Evolutionary conservation across 2,113 vertebrate species (phyloP).

Genomic region (Jaculus jaculus): DNA sequence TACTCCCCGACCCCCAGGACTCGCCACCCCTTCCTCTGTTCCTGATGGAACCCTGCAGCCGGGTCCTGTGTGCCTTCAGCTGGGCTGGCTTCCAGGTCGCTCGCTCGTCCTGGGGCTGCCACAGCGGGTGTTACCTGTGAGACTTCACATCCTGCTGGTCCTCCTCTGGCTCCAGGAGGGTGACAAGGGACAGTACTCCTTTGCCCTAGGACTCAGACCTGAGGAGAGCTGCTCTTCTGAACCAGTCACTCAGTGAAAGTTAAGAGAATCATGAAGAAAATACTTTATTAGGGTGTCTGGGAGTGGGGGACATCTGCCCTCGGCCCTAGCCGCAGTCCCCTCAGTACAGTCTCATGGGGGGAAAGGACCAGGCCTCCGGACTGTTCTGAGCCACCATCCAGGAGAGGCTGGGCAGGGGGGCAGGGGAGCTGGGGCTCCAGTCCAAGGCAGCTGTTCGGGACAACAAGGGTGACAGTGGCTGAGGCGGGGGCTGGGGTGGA

Average conservation of each 20-base stretch:
- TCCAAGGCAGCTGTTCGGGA: constrained; percentile 81
- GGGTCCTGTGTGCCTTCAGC: too few relatives aligned
- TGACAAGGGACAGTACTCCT: background rate
- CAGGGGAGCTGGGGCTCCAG: constrained; percentile 49
- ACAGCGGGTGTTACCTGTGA: background rate
- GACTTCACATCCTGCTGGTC: background rate
- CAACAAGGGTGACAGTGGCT: constrained; percentile 78
- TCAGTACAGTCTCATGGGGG: constrained; percentile 90
- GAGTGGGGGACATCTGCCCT: background rate
- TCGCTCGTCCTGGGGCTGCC: background rate
- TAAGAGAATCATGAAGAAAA: constrained; percentile 33
- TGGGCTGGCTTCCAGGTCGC: too few relatives aligned
- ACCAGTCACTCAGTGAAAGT: constrained; percentile 39
- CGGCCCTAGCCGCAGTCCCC: background rate
- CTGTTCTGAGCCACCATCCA: constrained; percentile 74
- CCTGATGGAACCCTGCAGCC: background rate
- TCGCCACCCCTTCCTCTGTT: background rate
- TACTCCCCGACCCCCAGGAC: background rate
- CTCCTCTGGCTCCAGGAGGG: background rate
- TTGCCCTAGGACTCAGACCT: constrained; percentile 3
- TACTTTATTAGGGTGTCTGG: constrained; percentile 68
- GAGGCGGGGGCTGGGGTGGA: constrained; percentile 14
- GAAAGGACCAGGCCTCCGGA: constrained; percentile 87
- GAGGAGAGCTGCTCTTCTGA: constrained; percentile 33
- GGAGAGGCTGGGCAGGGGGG: constrained; percentile 59